These are phyloP conservation scores for Acanthurus lineatus DNA, from an alignment of 2,797 vertebrate genomes.

Conservation along the genomic window DNA sequence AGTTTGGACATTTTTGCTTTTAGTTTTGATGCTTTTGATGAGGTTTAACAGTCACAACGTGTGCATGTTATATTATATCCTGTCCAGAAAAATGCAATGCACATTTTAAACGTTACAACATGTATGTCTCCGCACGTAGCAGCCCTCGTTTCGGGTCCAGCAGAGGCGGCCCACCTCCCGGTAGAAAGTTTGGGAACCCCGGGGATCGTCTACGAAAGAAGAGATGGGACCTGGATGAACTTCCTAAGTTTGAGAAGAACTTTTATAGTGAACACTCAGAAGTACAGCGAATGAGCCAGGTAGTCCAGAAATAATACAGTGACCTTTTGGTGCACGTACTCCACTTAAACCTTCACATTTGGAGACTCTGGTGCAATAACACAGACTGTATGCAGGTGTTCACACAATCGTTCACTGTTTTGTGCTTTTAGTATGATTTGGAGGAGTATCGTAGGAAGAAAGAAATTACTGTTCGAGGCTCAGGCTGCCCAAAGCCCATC, in stretches of 20 bases:
- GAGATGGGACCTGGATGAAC: conserved; percentile 94
- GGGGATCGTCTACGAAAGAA: conserved; percentile 95
- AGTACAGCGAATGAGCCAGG: conserved; percentile 90
- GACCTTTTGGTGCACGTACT: not conserved
- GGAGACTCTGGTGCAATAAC: too few relatives aligned
- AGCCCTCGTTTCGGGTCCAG: conserved; percentile 87
- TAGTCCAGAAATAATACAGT: conserved; percentile 57
- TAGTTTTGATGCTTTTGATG: not conserved
- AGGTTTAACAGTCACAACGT: accelerated
- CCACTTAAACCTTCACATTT: not conserved
- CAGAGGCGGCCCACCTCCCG: conserved; percentile 86
- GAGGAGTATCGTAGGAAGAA: conserved; percentile 93
- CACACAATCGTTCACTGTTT: not conserved
- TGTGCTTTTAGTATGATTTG: conserved; percentile 88
- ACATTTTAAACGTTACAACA: not conserved
- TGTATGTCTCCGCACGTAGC: not conserved
- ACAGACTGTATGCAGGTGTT: too few relatives aligned
- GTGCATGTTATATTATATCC: too few relatives aligned
- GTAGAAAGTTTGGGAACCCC: conserved; percentile 94
- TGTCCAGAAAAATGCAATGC: too few relatives aligned
- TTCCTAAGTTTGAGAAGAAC: conserved; percentile 98
- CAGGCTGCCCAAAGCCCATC: conserved; percentile 91
- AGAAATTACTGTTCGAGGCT: conserved; percentile 93
- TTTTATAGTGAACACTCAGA: conserved; percentile 94
- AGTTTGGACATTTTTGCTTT: not conserved